Base-by-base conservation (phyloP, 2,888 invertebrate genomes). In the Phragmatobia fuliginosa region DNA sequence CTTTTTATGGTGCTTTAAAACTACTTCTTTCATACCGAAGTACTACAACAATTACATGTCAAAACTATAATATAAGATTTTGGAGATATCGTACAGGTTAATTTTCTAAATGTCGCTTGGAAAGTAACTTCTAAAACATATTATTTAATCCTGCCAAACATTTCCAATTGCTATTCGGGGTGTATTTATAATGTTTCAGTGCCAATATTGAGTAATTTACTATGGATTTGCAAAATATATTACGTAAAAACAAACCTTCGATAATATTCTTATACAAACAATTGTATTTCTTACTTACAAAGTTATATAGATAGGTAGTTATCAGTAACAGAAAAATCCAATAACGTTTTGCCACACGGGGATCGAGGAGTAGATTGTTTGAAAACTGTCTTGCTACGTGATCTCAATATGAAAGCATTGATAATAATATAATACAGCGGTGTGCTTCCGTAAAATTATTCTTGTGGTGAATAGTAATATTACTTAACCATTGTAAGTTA, bases 241-340 rank as follows among this genome's bases (percentile, higher is more conserved):
- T 21, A 45, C 45, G 45, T 45, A 45, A 21, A 45, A n/a, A n/a
- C n/a, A n/a, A n/a, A n/a, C n/a, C n/a, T n/a, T n/a, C n/a, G n/a
- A n/a, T n/a, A 5, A 41, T 41, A n/a, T n/a, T 49, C 45, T 21
- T 49, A 49, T 6, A 49, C 8, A 21, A 49, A 49, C 45, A 49
- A n/a, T n/a, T 49, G 45, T n/a, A 21, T n/a, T 8, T 49, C 45
- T 45, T 21, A 45, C 45, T 45, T 21, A 45, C 8, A 21, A 49
- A 49, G 45, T 49, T n/a, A n/a, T 49, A 49, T 21, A n/a, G n/a
- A n/a, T n/a, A n/a, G n/a, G n/a, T n/a, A 49, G n/a, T 63, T 52
- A 64, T 64, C 45, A 33, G 31, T 52, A 64, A 52, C 52, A 64
- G 64, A 41, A 45, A 62, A 62, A 64, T 64, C 33, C 64, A 52